Conservation (phyloP, 2,113 vertebrate genomes). For the Perca schrenkii region DNA sequence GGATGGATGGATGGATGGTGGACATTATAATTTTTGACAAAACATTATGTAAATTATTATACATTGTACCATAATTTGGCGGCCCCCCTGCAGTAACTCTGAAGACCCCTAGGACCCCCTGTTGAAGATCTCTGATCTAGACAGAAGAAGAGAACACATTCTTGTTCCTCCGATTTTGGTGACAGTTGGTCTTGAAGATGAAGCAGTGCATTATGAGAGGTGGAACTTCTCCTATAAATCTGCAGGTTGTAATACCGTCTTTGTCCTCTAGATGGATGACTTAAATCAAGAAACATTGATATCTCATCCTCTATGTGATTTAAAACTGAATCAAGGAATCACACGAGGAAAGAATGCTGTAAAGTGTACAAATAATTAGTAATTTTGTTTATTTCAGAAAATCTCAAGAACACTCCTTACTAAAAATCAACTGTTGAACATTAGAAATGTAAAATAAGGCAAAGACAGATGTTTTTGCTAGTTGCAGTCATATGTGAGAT, state of each 20-base stretch:
- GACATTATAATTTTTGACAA: no score
- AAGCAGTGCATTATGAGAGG: no score
- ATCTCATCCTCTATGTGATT: neutral
- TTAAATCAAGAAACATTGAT: neutral
- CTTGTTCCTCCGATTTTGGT: no score
- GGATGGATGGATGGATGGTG: no score
- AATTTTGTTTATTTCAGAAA: conserved; percentile 46
- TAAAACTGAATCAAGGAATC: neutral
- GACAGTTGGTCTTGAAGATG: neutral
- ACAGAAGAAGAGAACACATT: no score
- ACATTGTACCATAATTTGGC: no score
- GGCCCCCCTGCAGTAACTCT: no score
- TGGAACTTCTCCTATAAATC: neutral
- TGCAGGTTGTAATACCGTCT: neutral
- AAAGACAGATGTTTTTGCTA: conserved; percentile 18
- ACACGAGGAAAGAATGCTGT: neutral
- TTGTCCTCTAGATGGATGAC: conserved; percentile 32
- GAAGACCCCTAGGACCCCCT: no score
- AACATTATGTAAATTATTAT: no score
- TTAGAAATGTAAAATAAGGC: conserved; percentile 9
- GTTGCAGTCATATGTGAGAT: conserved; percentile 23
- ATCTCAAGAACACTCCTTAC: neutral
- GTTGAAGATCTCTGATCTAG: no score
- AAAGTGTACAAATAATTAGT: conserved; percentile 27
- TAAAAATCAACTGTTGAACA: neutral